Percentiles rank a stretch among this genome's conserved stretches.
phyloP scores from a whole-genome alignment of 2,888 invertebrate species.

The Branchipolynoe longqiensis region DNA sequence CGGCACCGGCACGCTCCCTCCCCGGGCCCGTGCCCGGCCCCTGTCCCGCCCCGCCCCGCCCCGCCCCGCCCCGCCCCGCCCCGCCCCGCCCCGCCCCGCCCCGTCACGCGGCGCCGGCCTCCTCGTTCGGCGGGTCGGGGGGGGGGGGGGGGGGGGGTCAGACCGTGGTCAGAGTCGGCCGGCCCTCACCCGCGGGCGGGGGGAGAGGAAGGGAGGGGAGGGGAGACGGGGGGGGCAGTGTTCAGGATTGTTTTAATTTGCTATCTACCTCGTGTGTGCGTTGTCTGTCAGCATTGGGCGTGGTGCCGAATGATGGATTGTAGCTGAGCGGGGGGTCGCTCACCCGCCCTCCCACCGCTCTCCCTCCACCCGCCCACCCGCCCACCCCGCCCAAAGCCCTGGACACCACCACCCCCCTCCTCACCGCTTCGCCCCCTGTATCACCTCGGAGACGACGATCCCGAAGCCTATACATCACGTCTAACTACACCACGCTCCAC shows the following conservation, averaged over 20 bases:
- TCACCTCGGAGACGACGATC: not conserved
- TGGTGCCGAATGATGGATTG: constrained; percentile 2
- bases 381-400: not conserved
- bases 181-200: not conserved
- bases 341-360: not conserved
- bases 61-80: not conserved
- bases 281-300: no score
- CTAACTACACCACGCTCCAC: not conserved
- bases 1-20: not conserved
- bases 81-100: not conserved
- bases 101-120: not conserved
- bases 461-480: not conserved
- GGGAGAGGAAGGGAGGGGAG: no score
- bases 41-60: not conserved
- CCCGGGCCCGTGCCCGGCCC: not conserved
- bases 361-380: not conserved
- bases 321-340: constrained; percentile 1
- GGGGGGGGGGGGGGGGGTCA: not conserved
- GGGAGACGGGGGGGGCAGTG: no score
- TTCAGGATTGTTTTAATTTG: constrained; percentile 20
- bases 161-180: not conserved
- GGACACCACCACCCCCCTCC: not conserved
- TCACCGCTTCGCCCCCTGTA: not conserved
- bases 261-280: constrained; percentile 19
- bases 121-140: no score